Base-by-base conservation (phyloP, 2,113 vertebrate genomes). In the Coregonus clupeaformis region DNA sequence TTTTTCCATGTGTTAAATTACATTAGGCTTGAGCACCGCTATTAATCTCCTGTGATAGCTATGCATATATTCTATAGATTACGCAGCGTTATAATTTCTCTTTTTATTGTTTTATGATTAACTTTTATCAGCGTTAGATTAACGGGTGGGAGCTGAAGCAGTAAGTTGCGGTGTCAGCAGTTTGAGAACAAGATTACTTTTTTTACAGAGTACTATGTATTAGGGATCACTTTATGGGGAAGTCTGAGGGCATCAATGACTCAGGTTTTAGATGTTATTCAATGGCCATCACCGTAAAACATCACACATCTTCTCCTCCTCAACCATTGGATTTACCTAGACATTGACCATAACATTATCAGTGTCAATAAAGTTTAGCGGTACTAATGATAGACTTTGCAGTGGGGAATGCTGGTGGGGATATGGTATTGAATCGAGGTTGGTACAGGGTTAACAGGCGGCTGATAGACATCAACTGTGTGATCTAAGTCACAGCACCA, bases 51-150 rank as follows among this genome's bases (percentile, higher is more conserved):
- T 12, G 13, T 79, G 82, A 85, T 78, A 42, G 75, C 75, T 82
- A 84, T 72, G 81, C 79, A 82, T 85, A 80, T 76, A 80, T 83
- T 88, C 72, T 77, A 82, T 80, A 85, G 75, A 82, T 86, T 80
- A 78, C 47, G 49, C 75, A 76, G 75, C 72, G 74, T 83, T 82
- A 78, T 85, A 74, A 85, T 84, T 84, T 79, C 52, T 74, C 78
- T 83, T 80, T 64, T 80, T 85, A 83, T 83, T 86, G 76, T 84
- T 85, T 84, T 86, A 85, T 88, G 84, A 88, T 86, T 84, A 70
- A 79, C 82, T 85, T 75, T 80, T 70, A 83, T 82, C 79, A 83
- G 75, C 60, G 24, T 80, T 78, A 74, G 78, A 86, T 81, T 83
- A 84, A 80, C 69, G 69, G 36, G 27, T 59, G 47, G 65, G 73